These are phyloP conservation scores for Symphodus melops DNA, from an alignment of 2,113 vertebrate species.

Conservation along the genomic window DNA sequence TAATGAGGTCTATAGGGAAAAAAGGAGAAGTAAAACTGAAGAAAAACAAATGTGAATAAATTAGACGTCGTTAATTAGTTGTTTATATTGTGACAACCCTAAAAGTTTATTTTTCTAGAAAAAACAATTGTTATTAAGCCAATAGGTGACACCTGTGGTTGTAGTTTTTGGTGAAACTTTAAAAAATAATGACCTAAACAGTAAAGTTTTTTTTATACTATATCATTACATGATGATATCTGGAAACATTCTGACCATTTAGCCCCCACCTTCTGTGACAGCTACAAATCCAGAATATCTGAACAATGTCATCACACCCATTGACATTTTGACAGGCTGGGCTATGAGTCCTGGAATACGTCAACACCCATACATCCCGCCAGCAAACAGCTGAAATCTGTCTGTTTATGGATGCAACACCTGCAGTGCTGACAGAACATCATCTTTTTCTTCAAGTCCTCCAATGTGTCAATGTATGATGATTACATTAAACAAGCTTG, in stretches of 20 bases:
- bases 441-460: not conserved
- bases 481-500: no score
- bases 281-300: not conserved
- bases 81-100: constrained; percentile 15
- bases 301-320: not conserved
- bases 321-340: constrained; percentile 17
- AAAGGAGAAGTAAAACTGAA: not conserved
- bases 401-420: not conserved
- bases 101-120: not conserved
- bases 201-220: not conserved
- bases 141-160: not conserved
- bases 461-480: not conserved
- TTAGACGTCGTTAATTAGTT: constrained; percentile 15
- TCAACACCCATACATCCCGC: constrained; percentile 7
- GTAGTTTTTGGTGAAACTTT: not conserved
- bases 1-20: constrained; percentile 38
- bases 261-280: not conserved
- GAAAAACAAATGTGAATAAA: constrained; percentile 24
- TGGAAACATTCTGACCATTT: not conserved
- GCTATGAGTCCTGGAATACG: constrained; percentile 4
- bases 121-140: not conserved
- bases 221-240: not conserved
- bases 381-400: not conserved
- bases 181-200: not conserved
- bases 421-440: not conserved